Evolutionary conservation across 1,140 invertebrate genomes (phyloP).

Genomic region (Ostrea denselamellosa): DNA sequence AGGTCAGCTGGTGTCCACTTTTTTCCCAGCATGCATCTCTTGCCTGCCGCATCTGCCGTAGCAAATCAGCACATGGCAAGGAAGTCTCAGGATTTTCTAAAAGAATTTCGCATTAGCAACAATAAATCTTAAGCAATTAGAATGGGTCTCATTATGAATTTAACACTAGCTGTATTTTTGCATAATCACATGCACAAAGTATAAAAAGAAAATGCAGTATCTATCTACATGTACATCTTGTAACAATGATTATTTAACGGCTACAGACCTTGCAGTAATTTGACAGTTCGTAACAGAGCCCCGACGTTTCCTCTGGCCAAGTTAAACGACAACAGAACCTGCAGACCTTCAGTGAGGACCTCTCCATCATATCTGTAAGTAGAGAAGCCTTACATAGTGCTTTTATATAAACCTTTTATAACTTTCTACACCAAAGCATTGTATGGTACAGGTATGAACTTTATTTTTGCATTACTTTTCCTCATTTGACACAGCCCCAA

Average conservation of each 20-base stretch:
- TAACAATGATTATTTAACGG: neutral
- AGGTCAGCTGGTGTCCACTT: conserved; percentile 65
- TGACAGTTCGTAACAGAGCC: conserved; percentile 69
- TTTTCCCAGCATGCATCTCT: conserved; percentile 74
- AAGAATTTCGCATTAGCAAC: neutral
- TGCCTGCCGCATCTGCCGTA: conserved; percentile 66
- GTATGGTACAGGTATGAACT: no score
- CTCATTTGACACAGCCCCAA: no score
- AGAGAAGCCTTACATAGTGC: neutral
- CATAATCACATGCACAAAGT: no score
- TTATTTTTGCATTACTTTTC: no score
- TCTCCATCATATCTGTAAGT: conserved; percentile 63
- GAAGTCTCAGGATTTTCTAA: conserved; percentile 65
- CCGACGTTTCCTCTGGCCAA: conserved; percentile 73
- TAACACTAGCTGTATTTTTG: no score
- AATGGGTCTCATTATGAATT: neutral
- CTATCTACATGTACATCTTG: neutral
- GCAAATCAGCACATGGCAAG: conserved; percentile 66
- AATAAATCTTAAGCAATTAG: neutral
- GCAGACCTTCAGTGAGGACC: conserved; percentile 66
- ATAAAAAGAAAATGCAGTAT: neutral
- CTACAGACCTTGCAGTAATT: conserved; percentile 68
- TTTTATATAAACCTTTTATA: no score
- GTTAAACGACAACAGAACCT: conserved; percentile 73
- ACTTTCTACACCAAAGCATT: no score